Conservation (phyloP, 2,888 invertebrate species). For the Bugula neritina region DNA sequence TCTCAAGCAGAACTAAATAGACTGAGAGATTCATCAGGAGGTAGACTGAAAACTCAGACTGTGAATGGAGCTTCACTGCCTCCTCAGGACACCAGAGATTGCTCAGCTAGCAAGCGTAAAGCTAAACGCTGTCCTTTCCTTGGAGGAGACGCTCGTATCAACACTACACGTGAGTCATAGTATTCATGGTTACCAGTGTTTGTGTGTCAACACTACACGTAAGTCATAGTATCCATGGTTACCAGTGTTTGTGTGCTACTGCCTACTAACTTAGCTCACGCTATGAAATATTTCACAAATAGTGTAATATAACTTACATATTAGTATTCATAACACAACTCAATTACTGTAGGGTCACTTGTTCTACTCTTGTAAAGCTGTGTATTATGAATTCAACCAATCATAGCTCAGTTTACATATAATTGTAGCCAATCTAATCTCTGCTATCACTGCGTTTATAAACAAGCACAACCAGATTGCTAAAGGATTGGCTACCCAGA, state of each 20-base stretch:
- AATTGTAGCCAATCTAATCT: not conserved
- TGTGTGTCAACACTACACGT: too few species aligned
- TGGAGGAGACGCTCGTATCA: conserved; percentile 5
- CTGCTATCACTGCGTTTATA: not conserved
- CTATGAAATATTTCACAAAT: too few species aligned
- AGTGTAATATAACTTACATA: too few species aligned
- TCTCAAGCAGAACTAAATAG: not conserved
- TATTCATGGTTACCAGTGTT: not conserved
- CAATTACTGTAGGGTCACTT: too few species aligned
- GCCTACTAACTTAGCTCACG: too few species aligned
- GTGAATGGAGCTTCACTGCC: not conserved
- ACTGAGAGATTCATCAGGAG: not conserved
- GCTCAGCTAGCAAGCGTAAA: not conserved
- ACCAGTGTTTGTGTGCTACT: too few species aligned
- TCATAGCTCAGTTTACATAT: too few species aligned
- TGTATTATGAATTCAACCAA: too few species aligned
- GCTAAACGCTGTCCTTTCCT: not conserved
- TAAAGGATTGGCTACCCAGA: not conserved
- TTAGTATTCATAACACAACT: too few species aligned
- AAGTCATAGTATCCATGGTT: too few species aligned
- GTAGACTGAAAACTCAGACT: conserved; percentile 15
- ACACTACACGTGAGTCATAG: conserved; percentile 9
- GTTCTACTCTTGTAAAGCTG: too few species aligned
- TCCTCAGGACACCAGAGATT: not conserved
- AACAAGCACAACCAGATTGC: conserved; percentile 15